phyloP scores from a whole-genome alignment of 2,888 invertebrate species.

The Volucella inflata region DNA sequence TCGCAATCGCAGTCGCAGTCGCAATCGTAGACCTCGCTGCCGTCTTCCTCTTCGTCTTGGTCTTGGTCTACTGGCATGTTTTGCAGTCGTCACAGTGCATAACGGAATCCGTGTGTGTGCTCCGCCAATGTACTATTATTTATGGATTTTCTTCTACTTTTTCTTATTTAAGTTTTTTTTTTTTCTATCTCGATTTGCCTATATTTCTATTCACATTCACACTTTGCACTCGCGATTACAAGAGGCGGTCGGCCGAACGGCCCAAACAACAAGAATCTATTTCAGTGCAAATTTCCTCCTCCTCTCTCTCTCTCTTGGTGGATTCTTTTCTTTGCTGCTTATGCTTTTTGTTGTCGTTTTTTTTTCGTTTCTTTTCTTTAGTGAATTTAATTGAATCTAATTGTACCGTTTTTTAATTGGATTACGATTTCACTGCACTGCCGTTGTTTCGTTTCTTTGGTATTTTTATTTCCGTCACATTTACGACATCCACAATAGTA shows the following conservation, averaged over 20 bases:
- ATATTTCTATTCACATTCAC: conserved; percentile 40
- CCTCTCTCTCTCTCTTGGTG: conserved; percentile 1
- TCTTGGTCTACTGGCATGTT: conserved; percentile 61
- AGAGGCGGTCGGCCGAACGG: not conserved
- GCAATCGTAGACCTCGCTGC: conserved; percentile 9
- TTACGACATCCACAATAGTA: not conserved
- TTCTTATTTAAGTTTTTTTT: conserved; percentile 13
- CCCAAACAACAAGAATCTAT: conserved; percentile 14
- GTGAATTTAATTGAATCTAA: not conserved
- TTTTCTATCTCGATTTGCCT: conserved; percentile 43
- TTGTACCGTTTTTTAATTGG: conserved; percentile 55
- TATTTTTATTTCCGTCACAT: conserved; percentile 32
- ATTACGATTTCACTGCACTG: conserved; percentile 62
- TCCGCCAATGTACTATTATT: conserved; percentile 68
- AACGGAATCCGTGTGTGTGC: conserved; percentile 66
- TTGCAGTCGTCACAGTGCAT: conserved; percentile 70
- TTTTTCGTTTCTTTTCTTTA: not conserved
- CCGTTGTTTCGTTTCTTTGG: conserved; percentile 52
- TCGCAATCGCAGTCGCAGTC: not conserved
- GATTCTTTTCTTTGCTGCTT: not conserved
- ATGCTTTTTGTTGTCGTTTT: conserved; percentile 20
- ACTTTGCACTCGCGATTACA: conserved; percentile 14
- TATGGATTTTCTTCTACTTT: conserved; percentile 43
- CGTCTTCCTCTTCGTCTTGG: not conserved
- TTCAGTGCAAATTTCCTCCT: conserved; percentile 56